Conservation (phyloP, 2,888 invertebrate genomes). For the Lochmaea crataegi region DNA sequence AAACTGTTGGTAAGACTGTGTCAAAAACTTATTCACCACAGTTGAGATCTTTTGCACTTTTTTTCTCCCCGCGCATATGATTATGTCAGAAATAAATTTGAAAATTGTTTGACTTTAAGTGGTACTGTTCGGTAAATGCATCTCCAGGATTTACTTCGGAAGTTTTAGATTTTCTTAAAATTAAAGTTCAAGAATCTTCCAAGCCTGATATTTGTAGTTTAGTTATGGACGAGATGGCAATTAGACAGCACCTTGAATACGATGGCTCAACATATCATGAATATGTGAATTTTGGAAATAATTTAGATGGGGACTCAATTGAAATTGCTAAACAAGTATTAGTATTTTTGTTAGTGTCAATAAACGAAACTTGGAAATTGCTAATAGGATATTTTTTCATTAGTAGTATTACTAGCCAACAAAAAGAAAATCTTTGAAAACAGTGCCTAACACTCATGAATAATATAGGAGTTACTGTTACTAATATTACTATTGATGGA, state of each 20-base stretch:
- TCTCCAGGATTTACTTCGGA: constrained; percentile 7
- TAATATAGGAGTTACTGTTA: neutral
- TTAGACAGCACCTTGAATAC: neutral
- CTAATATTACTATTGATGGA: neutral
- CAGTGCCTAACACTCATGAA: neutral
- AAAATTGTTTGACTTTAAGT: constrained; percentile 13
- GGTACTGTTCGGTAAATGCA: constrained; percentile 13
- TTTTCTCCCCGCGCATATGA: constrained; percentile 18
- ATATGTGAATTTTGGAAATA: constrained; percentile 2
- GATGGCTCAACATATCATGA: constrained; percentile 7
- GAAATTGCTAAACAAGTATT: constrained; percentile 16
- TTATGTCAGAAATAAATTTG: constrained; percentile 7
- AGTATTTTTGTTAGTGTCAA: neutral
- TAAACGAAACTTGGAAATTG: neutral
- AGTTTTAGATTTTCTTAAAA: constrained; percentile 15
- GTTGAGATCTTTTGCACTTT: constrained; percentile 2
- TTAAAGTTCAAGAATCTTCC: neutral
- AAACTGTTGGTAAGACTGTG: constrained; percentile 3
- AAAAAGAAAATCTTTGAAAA: neutral
- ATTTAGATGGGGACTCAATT: constrained; percentile 1
- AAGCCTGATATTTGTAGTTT: constrained; percentile 8
- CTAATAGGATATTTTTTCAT: constrained; percentile 12
- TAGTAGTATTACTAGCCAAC: constrained; percentile 1
- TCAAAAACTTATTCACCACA: neutral
- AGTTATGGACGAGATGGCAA: constrained; percentile 5